phyloP scores from a whole-genome alignment of 2,113 vertebrate genomes.

The Leptobrachium ailaonicum region DNA sequence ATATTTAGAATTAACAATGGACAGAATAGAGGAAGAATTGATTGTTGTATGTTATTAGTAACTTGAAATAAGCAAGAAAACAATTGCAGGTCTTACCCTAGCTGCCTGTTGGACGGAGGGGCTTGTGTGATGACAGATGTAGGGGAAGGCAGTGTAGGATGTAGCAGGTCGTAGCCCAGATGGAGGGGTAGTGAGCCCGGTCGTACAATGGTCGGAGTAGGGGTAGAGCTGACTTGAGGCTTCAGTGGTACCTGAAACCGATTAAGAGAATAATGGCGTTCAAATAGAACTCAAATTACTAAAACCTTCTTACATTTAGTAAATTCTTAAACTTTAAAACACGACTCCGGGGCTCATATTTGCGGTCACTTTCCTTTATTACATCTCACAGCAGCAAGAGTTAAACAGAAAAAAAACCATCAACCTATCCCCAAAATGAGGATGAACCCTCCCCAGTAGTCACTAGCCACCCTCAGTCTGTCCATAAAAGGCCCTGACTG shows the following conservation, averaged over 20 bases:
- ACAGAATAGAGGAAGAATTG: background rate
- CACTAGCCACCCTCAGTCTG: too few species aligned
- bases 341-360: too few species aligned
- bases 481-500: too few species aligned
- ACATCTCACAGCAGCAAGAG: too few species aligned
- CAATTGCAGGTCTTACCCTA: slow-evolving; percentile 76
- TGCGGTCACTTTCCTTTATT: too few species aligned
- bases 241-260: slow-evolving; percentile 70
- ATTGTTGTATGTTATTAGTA: background rate
- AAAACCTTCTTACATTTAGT: background rate
- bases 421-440: too few species aligned
- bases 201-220: slow-evolving; percentile 90
- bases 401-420: too few species aligned
- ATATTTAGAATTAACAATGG: background rate
- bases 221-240: slow-evolving; percentile 79
- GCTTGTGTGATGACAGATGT: slow-evolving; percentile 97
- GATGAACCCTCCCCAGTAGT: too few species aligned
- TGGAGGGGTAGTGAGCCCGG: slow-evolving; percentile 91
- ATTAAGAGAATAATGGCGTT: background rate
- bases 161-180: slow-evolving; percentile 85
- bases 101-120: slow-evolving; percentile 88
- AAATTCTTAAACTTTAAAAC: too few species aligned
- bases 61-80: background rate
- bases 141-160: slow-evolving; percentile 91
- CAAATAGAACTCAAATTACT: slow-evolving; percentile 11